Conservation (phyloP, 2,888 invertebrate genomes). For the Drosophila villosipedis region DNA sequence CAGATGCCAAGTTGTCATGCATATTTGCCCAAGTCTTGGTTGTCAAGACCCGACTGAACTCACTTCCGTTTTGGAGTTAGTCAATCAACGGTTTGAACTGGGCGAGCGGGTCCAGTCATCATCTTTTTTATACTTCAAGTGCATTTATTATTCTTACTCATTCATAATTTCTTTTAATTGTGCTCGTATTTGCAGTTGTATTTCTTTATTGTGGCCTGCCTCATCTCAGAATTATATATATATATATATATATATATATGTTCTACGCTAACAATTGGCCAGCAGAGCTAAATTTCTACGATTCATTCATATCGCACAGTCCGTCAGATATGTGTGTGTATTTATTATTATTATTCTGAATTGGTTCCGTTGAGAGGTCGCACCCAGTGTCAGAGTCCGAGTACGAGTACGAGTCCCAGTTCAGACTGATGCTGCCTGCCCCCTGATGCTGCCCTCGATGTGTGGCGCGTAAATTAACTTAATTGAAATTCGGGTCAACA, state of each 20-base stretch:
- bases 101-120: constrained; percentile 53
- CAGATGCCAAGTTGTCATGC: constrained; percentile 25
- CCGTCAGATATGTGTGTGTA: constrained; percentile 31
- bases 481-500: constrained; percentile 86
- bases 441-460: constrained; percentile 33
- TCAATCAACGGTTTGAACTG: constrained; percentile 27
- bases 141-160: constrained; percentile 61
- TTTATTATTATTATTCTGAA: constrained; percentile 59
- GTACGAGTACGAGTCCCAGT: constrained; percentile 1
- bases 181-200: constrained; percentile 29
- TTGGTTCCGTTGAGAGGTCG: constrained; percentile 54
- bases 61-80: constrained; percentile 63
- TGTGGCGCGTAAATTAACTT: constrained; percentile 83
- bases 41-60: constrained; percentile 63
- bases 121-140: constrained; percentile 47
- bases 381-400: constrained; percentile 39
- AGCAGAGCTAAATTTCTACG: constrained; percentile 35
- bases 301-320: constrained; percentile 60
- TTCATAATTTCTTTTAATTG: constrained; percentile 77
- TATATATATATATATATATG: neutral
- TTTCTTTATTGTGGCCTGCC: neutral
- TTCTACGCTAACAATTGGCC: constrained; percentile 49
- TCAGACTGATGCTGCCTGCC: constrained; percentile 25
- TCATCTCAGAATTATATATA: neutral
- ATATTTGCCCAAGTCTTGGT: constrained; percentile 4